These are phyloP conservation scores for Periparus ater DNA, from an alignment of 2,797 vertebrate genomes.

Conservation along the genomic window DNA sequence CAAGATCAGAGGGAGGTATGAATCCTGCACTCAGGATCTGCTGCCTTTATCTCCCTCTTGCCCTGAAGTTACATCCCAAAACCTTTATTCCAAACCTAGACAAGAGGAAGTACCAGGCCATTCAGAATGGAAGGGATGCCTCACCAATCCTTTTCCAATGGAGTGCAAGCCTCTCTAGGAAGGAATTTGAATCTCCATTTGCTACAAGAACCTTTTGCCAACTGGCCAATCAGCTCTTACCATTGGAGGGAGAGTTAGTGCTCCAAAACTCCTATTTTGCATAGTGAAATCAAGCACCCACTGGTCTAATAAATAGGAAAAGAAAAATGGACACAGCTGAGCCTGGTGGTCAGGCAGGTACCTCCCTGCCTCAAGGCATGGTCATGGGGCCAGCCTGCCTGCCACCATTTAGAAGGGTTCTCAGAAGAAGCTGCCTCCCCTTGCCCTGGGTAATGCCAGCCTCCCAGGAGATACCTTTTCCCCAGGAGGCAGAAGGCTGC, in stretches of 20 bases:
- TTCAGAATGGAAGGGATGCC: not conserved
- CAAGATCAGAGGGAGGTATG: not conserved
- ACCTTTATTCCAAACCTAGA: not conserved
- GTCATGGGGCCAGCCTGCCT: not conserved
- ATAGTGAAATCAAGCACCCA: not conserved
- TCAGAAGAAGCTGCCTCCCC: not conserved
- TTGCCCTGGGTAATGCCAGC: not conserved
- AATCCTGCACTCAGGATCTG: not conserved
- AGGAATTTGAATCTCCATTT: not conserved
- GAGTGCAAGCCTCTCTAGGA: not conserved
- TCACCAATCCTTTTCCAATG: not conserved
- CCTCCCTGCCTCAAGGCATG: not conserved
- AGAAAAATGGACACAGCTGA: not conserved
- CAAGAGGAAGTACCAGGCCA: not conserved
- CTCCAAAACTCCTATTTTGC: not conserved
- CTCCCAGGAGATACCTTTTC: not conserved
- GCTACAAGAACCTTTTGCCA: not conserved
- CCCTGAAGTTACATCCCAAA: not conserved
- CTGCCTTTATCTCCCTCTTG: not conserved
- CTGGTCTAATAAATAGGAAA: not conserved
- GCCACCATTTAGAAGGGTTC: not conserved
- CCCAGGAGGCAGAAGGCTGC: not conserved
- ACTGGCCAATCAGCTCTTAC: not conserved
- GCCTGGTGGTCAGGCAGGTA: not conserved
- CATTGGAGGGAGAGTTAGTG: not conserved